Evolutionary conservation across 1,140 invertebrate genomes (phyloP).

Genomic region (Sesamia nonagrioides): DNA sequence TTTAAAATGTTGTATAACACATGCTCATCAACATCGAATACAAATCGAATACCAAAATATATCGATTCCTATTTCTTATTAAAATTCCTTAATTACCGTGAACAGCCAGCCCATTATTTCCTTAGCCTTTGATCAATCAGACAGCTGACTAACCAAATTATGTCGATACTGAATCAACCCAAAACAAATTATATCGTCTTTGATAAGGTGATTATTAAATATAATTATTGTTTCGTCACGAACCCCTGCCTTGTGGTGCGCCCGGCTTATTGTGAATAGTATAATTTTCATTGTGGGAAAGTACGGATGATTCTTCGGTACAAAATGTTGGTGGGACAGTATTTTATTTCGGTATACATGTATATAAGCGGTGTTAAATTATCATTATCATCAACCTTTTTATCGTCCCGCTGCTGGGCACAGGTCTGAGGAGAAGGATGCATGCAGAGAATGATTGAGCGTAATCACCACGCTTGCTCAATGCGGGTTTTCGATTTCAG

Average conservation of each 20-base stretch:
- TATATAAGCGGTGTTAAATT: too few species aligned
- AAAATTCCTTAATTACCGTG: slow-evolving; percentile 53
- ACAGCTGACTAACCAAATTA: slow-evolving; percentile 63
- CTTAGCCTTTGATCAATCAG: slow-evolving; percentile 65
- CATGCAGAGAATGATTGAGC: too few species aligned
- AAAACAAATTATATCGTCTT: slow-evolving; percentile 68
- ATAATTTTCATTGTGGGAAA: neutral
- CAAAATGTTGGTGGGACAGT: neutral
- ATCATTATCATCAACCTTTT: too few species aligned
- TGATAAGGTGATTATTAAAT: slow-evolving; percentile 74
- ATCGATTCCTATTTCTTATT: slow-evolving; percentile 39
- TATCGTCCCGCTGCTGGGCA: too few species aligned
- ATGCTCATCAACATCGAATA: neutral
- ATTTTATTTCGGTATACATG: too few species aligned
- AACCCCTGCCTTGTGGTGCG: slow-evolving; percentile 58
- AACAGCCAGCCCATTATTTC: slow-evolving; percentile 52
- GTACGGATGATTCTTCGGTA: neutral
- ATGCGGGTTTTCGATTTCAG: too few species aligned
- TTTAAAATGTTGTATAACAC: neutral
- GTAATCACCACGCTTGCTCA: too few species aligned
- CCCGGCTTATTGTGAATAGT: slow-evolving; percentile 8
- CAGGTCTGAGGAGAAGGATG: too few species aligned
- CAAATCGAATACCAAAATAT: slow-evolving; percentile 23
- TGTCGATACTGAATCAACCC: slow-evolving; percentile 65
- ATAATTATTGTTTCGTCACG: slow-evolving; percentile 78